Base-by-base conservation (phyloP, 2,113 vertebrate genomes). In the Odobenus rosmarus region DNA sequence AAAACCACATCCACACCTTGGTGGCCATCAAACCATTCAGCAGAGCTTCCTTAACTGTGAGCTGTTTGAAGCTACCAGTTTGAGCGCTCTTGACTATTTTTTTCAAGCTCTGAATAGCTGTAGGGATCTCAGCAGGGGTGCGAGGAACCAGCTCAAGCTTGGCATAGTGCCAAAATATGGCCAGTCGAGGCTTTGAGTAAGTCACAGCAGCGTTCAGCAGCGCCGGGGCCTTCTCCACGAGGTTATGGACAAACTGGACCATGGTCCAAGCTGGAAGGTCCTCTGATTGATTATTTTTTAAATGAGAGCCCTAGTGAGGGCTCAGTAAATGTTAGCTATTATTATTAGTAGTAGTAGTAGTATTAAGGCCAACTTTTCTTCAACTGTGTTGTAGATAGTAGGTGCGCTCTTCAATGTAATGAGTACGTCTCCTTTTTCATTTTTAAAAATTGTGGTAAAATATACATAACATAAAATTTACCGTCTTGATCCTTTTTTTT, bases 221-320 rank as follows among this genome's bases (percentile, higher is more conserved):
- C 55, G 98, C 98, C 1, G 99, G 99, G 10, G 99, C 99, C 98
- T 99, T 99, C 57, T 98, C 97, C 7, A 98, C 98, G 53, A 98
- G 39, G 13, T 97, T 95, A 61, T 98, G 98, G 64, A 98, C 71
- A 13, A 99, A 94, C 90, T 99, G 99, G 4, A 99, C 99, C 99
- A 99, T 99, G 59, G 55, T 5, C 15, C 7, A 11, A 1, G 33
- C 14, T 1, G 5, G n/a, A 53, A 31, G 14, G 13, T 7, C 76
- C 0, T 46, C 46, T 46, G 19, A 62, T 28, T 46, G 49, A 74
- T 49, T 51, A 3, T 55, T n/a, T n/a, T 57, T 79, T 92, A 59
- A 87, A 42, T 13, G 16, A 92, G 42, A 91, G 19, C 26, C 49
- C 5, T 51, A 88, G 11, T 39, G 55, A 83, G 28, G 55, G n/a